Base-by-base conservation (phyloP, 2,797 vertebrate species). In the Pseudopleuronectes americanus region DNA sequence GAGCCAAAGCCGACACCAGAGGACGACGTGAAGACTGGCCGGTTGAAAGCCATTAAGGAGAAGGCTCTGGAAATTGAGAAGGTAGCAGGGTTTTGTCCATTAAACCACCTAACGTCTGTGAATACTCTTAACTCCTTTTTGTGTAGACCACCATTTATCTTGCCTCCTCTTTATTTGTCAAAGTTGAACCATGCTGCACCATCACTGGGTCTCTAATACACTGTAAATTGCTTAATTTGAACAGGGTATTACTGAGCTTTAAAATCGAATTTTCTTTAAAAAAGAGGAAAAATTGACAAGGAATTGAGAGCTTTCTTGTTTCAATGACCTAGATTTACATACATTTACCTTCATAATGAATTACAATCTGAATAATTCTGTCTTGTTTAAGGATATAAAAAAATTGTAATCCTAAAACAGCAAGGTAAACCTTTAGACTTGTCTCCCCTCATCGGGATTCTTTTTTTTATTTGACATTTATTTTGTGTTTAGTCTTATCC, bases 11-110 rank as follows among this genome's bases (percentile, higher is more conserved):
- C 41, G 36, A 85, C 79, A 61, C 82, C 70, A 55, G 85, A 87
- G 33, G 68, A 90, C 28, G 86, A 88, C 80, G 48, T 90, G 7
- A 91, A 84, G 79, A 66, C 85, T 19, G 84, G 77, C 1, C 87
- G 92, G n/a, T 80, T 73, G 45, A 79, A 90, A 65, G 87, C 90
- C 77, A 92, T 94, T 78, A 81, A 80, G 13, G 76, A 76, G 21
- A 94, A 93, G 80, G 93, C 89, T 64, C 65, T 87, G 75, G 93
- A 94, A 87, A 94, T 94, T n/a, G 90, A 94, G 80, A 89, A 87
- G 93, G 93, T 94, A 90, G 14, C 65, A 54, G 58, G 62, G 71
- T 71, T 80, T 81, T n/a, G 53, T 52, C 57, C 45, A 64, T 52
- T 16, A 57, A 70, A 77, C 6, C 1, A 70, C 58, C 54, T 7